Conservation (phyloP, 53 echinoderm and acorn worm species). For the Astropecten irregularis region DNA sequence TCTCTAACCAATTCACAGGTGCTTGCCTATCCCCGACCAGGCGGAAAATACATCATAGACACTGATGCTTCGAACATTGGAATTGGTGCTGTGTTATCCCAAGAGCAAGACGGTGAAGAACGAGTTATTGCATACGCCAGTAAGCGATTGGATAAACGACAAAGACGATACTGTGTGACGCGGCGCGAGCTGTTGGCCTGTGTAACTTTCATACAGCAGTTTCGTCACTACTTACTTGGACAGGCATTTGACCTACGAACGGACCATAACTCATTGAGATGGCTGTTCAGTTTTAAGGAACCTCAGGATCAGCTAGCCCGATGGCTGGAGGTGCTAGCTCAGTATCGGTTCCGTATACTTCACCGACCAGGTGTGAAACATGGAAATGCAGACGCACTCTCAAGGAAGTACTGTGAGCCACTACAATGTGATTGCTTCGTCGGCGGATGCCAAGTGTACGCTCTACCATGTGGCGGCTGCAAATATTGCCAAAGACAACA, state of each 20-base stretch:
- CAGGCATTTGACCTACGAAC: conserved; percentile 38
- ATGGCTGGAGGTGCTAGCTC: too few species aligned
- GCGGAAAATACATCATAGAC: conserved; percentile 30
- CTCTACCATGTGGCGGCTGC: conserved; percentile 51
- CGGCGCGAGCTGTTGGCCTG: conserved; percentile 14
- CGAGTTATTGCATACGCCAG: conserved; percentile 57
- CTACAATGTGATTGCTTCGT: not conserved
- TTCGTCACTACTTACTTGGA: conserved; percentile 51
- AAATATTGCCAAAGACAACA: too few species aligned
- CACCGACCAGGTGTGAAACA: conserved; percentile 62
- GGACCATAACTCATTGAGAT: conserved; percentile 49
- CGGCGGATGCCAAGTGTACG: not conserved
- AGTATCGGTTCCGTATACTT: conserved; percentile 67
- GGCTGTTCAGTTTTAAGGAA: conserved; percentile 54
- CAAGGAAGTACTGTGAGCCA: conserved; percentile 12
- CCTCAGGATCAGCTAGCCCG: conserved; percentile 46
- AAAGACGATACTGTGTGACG: conserved; percentile 49
- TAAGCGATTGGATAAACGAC: conserved; percentile 3
- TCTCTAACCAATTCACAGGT: not conserved
- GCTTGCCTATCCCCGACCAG: not conserved
- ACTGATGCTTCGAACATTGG: conserved; percentile 43
- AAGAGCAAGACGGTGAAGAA: conserved; percentile 27
- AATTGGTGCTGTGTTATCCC: conserved; percentile 21
- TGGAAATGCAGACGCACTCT: conserved; percentile 72
- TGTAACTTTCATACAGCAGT: conserved; percentile 9